Evolutionary conservation across 2,888 invertebrate species (phyloP).

Genomic region (Quadroppia sp.): DNA sequence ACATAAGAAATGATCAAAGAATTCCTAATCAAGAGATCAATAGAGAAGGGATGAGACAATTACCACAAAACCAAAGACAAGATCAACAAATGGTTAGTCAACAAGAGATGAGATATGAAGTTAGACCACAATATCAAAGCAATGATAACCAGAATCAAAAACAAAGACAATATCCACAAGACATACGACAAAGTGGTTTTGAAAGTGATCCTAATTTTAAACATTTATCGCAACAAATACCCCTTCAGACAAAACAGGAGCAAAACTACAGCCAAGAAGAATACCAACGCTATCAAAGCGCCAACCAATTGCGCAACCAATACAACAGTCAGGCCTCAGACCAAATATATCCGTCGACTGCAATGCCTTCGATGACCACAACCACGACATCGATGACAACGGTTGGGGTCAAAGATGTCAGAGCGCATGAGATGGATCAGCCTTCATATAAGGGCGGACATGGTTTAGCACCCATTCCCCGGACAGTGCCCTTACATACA

Average conservation of each 20-base stretch:
- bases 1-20: slow-evolving; percentile 42
- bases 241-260: slow-evolving; percentile 40
- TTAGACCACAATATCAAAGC: slow-evolving; percentile 4
- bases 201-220: neutral
- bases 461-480: slow-evolving; percentile 14
- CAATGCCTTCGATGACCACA: slow-evolving; percentile 24
- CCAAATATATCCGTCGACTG: slow-evolving; percentile 20
- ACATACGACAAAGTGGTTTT: slow-evolving; percentile 7
- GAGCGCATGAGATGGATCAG: neutral
- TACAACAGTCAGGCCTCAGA: slow-evolving; percentile 5
- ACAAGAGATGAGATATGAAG: slow-evolving; percentile 1
- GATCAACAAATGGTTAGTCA: slow-evolving; percentile 18
- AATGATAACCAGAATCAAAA: slow-evolving; percentile 2
- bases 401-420: slow-evolving; percentile 1
- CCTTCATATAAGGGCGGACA: neutral
- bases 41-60: slow-evolving; percentile 35
- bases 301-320: neutral
- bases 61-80: neutral
- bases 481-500: slow-evolving; percentile 40
- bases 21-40: slow-evolving; percentile 21
- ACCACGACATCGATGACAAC: slow-evolving; percentile 47
- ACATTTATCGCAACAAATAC: slow-evolving; percentile 16
- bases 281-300: slow-evolving; percentile 6
- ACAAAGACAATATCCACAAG: slow-evolving; percentile 23
- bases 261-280: slow-evolving; percentile 22